Percentiles rank a stretch among this genome's conserved stretches.
Evolutionary conservation across 1,140 invertebrate species (phyloP).

Genomic region (Dreissena rostriformis): DNA sequence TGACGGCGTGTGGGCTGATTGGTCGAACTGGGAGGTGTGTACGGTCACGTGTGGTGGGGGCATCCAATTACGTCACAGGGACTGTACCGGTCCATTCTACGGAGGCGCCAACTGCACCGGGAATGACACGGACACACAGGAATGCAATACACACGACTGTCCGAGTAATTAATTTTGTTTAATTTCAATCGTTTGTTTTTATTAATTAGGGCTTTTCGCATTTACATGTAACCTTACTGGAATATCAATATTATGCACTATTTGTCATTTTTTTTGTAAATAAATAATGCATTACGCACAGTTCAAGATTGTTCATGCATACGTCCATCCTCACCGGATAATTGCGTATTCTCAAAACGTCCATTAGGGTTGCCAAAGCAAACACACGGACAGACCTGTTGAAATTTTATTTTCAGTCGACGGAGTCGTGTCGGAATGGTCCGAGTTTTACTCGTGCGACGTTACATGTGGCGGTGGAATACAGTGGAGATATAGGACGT

Average conservation of each 20-base stretch:
- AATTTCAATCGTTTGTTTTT: no score
- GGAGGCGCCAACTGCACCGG: slow-evolving; percentile 64
- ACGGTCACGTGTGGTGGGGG: slow-evolving; percentile 95
- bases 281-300: no score
- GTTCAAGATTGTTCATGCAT: no score
- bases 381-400: no score
- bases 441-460: slow-evolving; percentile 67
- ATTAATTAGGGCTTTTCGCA: no score
- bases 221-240: no score
- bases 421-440: slow-evolving; percentile 66
- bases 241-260: no score
- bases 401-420: slow-evolving; percentile 63
- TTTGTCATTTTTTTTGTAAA: no score
- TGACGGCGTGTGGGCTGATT: slow-evolving; percentile 77
- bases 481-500: slow-evolving; percentile 68
- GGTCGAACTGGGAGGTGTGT: slow-evolving; percentile 92
- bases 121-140: slow-evolving; percentile 29
- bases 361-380: no score
- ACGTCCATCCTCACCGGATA: no score
- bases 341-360: no score
- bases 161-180: slow-evolving; percentile 55
- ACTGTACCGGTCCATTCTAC: slow-evolving; percentile 64
- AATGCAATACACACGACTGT: slow-evolving; percentile 61
- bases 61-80: slow-evolving; percentile 85
- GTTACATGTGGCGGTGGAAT: slow-evolving; percentile 69